Percentiles rank a stretch among this genome's conserved stretches.
phyloP scores from a whole-genome alignment of 1,140 invertebrate genomes.

The Vanessa tameamea region DNA sequence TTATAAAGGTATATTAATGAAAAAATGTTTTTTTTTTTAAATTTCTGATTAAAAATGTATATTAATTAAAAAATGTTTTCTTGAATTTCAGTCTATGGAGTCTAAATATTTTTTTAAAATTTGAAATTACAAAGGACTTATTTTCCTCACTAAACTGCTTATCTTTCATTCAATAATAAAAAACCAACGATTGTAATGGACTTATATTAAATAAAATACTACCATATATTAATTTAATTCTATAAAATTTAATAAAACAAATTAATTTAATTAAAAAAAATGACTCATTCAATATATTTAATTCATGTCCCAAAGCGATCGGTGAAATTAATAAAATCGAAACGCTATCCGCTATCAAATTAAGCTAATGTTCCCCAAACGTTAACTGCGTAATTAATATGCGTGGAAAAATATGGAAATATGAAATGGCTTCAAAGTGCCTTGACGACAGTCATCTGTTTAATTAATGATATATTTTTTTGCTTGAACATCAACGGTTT shows the following conservation, averaged over 20 bases:
- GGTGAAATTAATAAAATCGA: constrained; percentile 61
- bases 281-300: constrained; percentile 34
- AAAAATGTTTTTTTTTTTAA: no score
- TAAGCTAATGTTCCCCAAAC: constrained; percentile 57
- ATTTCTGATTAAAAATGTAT: no score
- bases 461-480: constrained; percentile 35
- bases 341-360: constrained; percentile 53
- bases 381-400: constrained; percentile 65
- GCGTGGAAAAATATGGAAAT: constrained; percentile 56
- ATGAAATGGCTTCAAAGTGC: constrained; percentile 34
- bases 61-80: no score
- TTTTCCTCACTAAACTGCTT: no score
- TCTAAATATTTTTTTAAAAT: no score
- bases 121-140: no score
- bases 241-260: not conserved
- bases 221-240: no score
- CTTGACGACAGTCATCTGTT: constrained; percentile 31
- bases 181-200: no score
- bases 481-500: constrained; percentile 3
- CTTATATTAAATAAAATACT: no score
- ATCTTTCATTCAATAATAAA: no score
- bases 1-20: no score
- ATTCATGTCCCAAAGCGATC: constrained; percentile 37
- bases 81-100: no score
- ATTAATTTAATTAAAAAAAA: not conserved